These are phyloP conservation scores for Ceratina japonica DNA, from an alignment of 1,140 invertebrate genomes.

Conservation along the genomic window DNA sequence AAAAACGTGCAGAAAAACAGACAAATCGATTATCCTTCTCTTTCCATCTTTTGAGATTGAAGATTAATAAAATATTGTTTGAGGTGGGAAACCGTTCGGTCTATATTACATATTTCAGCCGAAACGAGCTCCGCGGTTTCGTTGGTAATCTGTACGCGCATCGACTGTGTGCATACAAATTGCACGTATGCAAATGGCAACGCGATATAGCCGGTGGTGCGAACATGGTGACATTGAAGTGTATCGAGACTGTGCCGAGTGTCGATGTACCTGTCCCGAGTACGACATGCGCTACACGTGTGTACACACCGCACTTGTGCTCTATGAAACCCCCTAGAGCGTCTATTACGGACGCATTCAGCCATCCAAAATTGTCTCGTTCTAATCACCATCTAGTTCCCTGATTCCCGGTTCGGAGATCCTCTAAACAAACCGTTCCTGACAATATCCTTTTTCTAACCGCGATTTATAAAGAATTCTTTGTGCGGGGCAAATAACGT, in stretches of 20 bases:
- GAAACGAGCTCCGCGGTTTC: background rate
- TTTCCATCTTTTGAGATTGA: too few species aligned
- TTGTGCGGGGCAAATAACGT: too few species aligned
- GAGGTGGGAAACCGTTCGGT: too few species aligned
- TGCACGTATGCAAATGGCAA: conserved; percentile 56
- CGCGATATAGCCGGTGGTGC: conserved; percentile 38
- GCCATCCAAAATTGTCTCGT: conserved; percentile 31
- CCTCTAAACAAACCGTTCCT: too few species aligned
- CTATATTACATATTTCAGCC: conserved; percentile 27
- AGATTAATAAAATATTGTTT: too few species aligned
- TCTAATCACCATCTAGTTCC: conserved; percentile 25
- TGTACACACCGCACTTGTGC: background rate
- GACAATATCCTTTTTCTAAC: too few species aligned
- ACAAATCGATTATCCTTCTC: too few species aligned
- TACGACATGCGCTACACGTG: background rate
- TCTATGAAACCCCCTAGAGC: background rate
- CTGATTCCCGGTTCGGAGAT: background rate
- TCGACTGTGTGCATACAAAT: conserved; percentile 53
- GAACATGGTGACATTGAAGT: conserved; percentile 22
- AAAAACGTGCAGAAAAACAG: too few species aligned
- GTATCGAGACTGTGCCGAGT: conserved; percentile 1
- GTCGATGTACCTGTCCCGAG: background rate
- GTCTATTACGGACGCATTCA: conserved; percentile 17
- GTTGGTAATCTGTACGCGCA: conserved; percentile 49
- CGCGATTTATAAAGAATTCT: too few species aligned